Evolutionary conservation across 2,797 vertebrate species (phyloP).

Genomic region (Columba guinea): DNA sequence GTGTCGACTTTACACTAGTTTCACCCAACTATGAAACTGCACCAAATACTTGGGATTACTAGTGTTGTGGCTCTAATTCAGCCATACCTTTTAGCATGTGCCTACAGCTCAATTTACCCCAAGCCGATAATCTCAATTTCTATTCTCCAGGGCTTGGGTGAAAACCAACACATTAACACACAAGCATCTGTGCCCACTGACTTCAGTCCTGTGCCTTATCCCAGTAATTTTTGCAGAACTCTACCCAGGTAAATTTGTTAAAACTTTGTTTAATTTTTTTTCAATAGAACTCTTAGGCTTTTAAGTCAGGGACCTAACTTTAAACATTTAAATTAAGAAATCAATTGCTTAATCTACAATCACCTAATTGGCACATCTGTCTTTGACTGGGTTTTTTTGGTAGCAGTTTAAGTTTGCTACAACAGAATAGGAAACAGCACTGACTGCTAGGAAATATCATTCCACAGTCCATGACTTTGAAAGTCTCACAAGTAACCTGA

Average conservation of each 20-base stretch:
- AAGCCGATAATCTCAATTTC: not conserved
- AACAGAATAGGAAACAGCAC: not conserved
- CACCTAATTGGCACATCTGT: not conserved
- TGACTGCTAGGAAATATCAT: not conserved
- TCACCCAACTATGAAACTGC: not conserved
- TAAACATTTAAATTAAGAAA: not conserved
- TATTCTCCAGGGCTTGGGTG: not conserved
- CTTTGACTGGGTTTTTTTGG: not conserved
- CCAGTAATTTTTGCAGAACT: not conserved
- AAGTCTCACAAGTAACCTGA: not conserved
- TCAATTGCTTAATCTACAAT: not conserved
- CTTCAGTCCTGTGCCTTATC: not conserved
- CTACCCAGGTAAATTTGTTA: not conserved
- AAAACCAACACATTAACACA: not conserved
- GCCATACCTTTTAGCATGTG: not conserved
- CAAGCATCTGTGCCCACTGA: not conserved
- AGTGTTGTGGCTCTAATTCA: not conserved
- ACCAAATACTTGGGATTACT: not conserved
- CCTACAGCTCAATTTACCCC: not conserved
- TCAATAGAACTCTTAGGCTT: not conserved
- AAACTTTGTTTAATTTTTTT: not conserved
- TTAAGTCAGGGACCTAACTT: not conserved
- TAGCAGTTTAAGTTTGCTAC: not conserved
- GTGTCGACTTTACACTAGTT: not conserved
- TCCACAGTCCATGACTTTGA: rapidly evolving